Percentiles rank a stretch among this genome's conserved stretches.
These are phyloP conservation scores for Geotrypetes seraphini DNA, from an alignment of 2,797 vertebrate genomes.

Conservation along the genomic window DNA sequence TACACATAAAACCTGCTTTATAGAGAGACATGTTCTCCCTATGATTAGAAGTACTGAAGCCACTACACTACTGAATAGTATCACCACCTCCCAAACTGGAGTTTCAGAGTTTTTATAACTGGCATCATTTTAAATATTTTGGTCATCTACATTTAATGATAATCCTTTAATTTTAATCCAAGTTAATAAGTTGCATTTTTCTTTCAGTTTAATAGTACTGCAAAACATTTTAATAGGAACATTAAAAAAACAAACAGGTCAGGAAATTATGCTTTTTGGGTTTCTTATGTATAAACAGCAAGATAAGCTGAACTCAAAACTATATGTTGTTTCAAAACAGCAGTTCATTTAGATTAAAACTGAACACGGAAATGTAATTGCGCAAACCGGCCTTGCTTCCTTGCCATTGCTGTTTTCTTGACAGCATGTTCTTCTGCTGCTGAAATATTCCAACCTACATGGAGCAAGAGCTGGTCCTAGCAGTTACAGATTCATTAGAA, in stretches of 20 bases:
- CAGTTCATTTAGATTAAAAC: conserved; percentile 54
- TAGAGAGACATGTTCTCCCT: too few species aligned
- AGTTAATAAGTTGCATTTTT: conserved; percentile 20
- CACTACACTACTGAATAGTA: too few species aligned
- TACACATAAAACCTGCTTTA: too few species aligned
- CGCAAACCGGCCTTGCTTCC: conserved; percentile 30
- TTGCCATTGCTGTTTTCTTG: conserved; percentile 45
- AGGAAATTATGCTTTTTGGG: conserved; percentile 33
- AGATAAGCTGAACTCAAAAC: conserved; percentile 38
- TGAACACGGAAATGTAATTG: conserved; percentile 29
- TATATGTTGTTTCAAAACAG: conserved; percentile 49
- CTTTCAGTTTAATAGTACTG: conserved; percentile 24
- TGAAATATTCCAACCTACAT: conserved; percentile 28
- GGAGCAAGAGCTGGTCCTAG: conserved; percentile 32
- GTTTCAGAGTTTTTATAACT: too few species aligned
- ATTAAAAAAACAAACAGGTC: conserved; percentile 27
- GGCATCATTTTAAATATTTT: too few species aligned
- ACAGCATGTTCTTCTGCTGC: conserved; percentile 45
- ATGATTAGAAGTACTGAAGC: too few species aligned
- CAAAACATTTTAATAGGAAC: too few species aligned
- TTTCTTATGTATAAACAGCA: conserved; percentile 37
- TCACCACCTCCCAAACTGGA: too few species aligned
- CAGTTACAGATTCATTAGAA: conserved; percentile 53
- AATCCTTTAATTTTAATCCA: conserved; percentile 17
- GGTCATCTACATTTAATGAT: conserved; percentile 18